Percentiles rank a stretch among this genome's conserved stretches.
phyloP scores from a whole-genome alignment of 2,113 vertebrate genomes.

The Genyomyrus donnyi region DNA sequence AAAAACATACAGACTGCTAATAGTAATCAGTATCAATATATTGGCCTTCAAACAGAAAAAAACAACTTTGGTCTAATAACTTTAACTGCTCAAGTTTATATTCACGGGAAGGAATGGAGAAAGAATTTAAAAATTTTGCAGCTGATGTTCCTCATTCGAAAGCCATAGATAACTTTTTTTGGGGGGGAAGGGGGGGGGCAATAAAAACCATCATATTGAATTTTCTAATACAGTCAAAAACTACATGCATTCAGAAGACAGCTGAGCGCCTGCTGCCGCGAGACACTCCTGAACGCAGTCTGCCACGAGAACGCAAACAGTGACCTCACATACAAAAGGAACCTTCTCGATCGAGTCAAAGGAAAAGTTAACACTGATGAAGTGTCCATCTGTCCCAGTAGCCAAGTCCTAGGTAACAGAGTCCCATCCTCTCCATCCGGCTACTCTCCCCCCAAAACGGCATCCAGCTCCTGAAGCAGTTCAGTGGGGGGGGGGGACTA shows the following conservation, averaged over 20 bases:
- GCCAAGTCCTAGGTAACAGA: constrained; percentile 24
- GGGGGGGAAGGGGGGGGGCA: constrained; percentile 14
- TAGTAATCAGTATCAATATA: constrained; percentile 63
- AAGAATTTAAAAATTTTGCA: background rate
- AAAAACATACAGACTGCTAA: constrained; percentile 68
- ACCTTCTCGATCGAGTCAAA: constrained; percentile 1
- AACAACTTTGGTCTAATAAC: constrained; percentile 72
- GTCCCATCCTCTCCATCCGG: background rate
- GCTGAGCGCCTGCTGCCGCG: constrained; percentile 41
- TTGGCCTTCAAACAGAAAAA: constrained; percentile 44
- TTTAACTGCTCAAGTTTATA: constrained; percentile 48
- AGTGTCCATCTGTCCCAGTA: constrained; percentile 47
- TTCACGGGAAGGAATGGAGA: constrained; percentile 30
- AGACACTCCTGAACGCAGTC: constrained; percentile 25
- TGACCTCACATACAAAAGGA: constrained; percentile 61
- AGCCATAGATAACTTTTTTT: constrained; percentile 48
- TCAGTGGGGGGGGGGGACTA: constrained; percentile 58
- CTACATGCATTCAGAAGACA: constrained; percentile 48
- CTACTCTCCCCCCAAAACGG: background rate
- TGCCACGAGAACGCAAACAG: constrained; percentile 52
- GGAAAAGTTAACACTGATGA: constrained; percentile 50
- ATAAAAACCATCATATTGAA: constrained; percentile 34
- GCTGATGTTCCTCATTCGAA: constrained; percentile 35
- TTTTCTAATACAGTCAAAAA: constrained; percentile 55
- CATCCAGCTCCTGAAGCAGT: background rate